Conservation (phyloP, 2,113 vertebrate genomes). For the Myrmecobius fasciatus region DNA sequence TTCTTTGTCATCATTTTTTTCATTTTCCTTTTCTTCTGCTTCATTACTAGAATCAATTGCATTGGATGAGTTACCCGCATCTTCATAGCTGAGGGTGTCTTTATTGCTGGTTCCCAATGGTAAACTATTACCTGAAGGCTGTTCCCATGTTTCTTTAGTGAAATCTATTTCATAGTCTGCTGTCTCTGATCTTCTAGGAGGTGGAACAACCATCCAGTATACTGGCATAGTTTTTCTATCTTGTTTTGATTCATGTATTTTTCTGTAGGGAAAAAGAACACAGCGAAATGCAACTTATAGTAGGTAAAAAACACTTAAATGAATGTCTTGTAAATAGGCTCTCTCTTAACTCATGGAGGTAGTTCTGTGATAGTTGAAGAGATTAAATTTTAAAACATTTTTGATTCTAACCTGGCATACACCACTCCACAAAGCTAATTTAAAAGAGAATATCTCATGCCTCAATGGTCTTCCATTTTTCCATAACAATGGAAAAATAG, state of each 20-base stretch:
- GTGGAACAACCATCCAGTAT: slow-evolving; percentile 73
- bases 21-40: background rate
- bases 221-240: slow-evolving; percentile 68
- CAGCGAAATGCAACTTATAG: background rate
- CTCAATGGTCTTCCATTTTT: background rate
- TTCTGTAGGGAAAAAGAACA: slow-evolving; percentile 73
- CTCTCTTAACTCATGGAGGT: too few relatives aligned
- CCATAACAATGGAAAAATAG: background rate
- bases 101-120: accelerated
- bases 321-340: background rate
- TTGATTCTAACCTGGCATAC: background rate
- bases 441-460: background rate
- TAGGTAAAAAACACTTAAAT: background rate
- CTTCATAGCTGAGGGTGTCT: background rate
- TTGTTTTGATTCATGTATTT: slow-evolving; percentile 75
- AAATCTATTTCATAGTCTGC: background rate
- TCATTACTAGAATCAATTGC: background rate
- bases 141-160: background rate
- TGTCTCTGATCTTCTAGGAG: background rate
- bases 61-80: accelerated
- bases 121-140: background rate
- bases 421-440: background rate
- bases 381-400: background rate
- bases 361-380: background rate
- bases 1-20: background rate